Conservation (phyloP, 2,113 vertebrate genomes). For the Poeciliopsis turrubarensis region DNA sequence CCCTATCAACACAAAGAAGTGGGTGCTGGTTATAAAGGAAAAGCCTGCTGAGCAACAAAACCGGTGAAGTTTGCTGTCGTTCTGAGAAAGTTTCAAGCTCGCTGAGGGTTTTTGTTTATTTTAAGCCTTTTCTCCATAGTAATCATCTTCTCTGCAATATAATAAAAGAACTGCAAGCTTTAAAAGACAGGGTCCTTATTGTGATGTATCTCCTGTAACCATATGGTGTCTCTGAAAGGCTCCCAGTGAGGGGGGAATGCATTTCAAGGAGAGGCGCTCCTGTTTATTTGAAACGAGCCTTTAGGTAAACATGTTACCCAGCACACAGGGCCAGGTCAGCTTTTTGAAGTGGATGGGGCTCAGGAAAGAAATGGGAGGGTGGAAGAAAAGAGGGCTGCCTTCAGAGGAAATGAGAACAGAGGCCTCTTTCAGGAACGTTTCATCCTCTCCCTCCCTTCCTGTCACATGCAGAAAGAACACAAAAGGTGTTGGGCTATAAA, state of each 20-base stretch:
- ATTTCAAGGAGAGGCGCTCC: conserved; percentile 65
- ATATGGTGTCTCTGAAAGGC: conserved; percentile 66
- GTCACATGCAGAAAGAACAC: conserved; percentile 64
- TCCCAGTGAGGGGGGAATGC: conserved; percentile 45
- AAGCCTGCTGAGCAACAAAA: conserved; percentile 6
- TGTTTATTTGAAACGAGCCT: conserved; percentile 81
- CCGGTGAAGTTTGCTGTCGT: conserved; percentile 10
- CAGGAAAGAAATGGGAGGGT: conserved; percentile 68
- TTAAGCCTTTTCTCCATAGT: background rate
- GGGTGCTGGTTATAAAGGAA: conserved; percentile 42
- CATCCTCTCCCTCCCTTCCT: conserved; percentile 56
- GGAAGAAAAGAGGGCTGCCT: conserved; percentile 68
- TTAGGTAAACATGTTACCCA: conserved; percentile 77
- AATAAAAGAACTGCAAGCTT: conserved; percentile 35
- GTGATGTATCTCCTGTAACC: conserved; percentile 46
- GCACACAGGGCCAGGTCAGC: conserved; percentile 72
- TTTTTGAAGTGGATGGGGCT: conserved; percentile 77
- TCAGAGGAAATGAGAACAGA: conserved; percentile 77
- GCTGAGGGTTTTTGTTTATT: background rate
- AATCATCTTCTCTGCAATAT: conserved; percentile 13
- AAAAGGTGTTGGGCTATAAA: conserved; percentile 57
- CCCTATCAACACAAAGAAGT: conserved; percentile 68
- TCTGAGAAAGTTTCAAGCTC: background rate
- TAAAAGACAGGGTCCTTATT: conserved; percentile 33
- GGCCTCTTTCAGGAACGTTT: conserved; percentile 75